A percentile compares a stretch with the other conserved stretches of the same genome.
phyloP scores from a whole-genome alignment of 2,113 vertebrate species.

The Trogon surrucura region DNA sequence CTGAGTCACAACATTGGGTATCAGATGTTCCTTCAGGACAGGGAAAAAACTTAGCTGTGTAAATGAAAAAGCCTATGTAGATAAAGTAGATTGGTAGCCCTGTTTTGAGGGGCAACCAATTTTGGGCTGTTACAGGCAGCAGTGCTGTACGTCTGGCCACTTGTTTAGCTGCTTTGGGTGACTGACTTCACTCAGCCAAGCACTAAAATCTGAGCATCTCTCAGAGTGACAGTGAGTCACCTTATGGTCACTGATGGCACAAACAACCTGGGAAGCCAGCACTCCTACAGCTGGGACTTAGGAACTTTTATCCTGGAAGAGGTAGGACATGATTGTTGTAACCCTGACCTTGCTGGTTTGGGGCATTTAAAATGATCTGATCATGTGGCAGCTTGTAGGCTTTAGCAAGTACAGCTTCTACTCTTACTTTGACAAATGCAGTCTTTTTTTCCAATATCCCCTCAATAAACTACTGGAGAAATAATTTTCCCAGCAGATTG shows the following conservation, averaged over 20 bases:
- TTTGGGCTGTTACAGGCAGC: background rate
- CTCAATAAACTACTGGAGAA: background rate
- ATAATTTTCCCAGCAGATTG: background rate
- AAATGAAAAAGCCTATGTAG: background rate
- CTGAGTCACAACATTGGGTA: background rate
- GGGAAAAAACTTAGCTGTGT: background rate
- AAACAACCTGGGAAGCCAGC: background rate
- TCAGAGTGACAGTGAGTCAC: background rate
- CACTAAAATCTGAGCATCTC: background rate
- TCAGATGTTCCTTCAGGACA: background rate
- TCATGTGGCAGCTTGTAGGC: background rate
- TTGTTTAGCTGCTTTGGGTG: background rate
- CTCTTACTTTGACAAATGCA: background rate
- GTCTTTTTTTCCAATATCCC: background rate
- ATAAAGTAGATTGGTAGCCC: background rate
- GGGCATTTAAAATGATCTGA: background rate
- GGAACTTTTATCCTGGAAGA: background rate
- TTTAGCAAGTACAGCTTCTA: background rate
- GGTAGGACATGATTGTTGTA: background rate
- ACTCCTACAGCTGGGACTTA: background rate
- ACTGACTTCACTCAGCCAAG: background rate
- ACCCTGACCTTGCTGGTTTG: background rate
- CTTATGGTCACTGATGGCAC: background rate
- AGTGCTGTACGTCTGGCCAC: background rate
- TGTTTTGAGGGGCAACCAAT: background rate